Percentiles rank a stretch among this genome's conserved stretches.
Evolutionary conservation across 2,113 vertebrate genomes (phyloP).

Genomic region (Vulpes ferrilata): DNA sequence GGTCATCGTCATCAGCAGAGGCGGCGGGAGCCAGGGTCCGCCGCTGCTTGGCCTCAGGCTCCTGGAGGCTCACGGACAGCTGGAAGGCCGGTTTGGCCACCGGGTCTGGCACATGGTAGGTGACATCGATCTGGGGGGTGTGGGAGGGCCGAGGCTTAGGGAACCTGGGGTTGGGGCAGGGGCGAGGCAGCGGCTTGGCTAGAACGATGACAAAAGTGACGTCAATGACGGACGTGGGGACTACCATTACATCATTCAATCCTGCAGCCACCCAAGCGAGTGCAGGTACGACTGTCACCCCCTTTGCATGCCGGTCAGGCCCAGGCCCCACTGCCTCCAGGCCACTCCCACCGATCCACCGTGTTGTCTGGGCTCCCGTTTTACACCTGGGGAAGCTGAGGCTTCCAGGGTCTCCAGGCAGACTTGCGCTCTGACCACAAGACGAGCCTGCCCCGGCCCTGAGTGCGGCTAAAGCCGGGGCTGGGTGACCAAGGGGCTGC

Average conservation of each 20-base stretch:
- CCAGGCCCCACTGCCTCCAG: neutral
- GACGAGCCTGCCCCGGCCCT: neutral
- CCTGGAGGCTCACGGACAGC: constrained; percentile 93
- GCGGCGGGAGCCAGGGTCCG: constrained; percentile 76
- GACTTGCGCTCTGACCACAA: neutral
- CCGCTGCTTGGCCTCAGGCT: constrained; percentile 88
- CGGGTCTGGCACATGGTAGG: constrained; percentile 95
- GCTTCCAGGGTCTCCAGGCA: neutral
- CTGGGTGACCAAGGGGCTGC: accelerated
- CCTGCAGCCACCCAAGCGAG: neutral
- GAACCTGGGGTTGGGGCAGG: neutral
- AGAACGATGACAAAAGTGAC: neutral
- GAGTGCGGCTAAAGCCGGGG: neutral
- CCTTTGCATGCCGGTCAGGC: neutral
- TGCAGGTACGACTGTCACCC: neutral
- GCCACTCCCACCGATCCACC: neutral
- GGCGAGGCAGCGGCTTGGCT: too few relatives aligned
- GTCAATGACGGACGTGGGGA: neutral
- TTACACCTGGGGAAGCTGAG: neutral
- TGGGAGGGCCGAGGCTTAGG: neutral
- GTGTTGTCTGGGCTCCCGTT: neutral
- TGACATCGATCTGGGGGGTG: constrained; percentile 92
- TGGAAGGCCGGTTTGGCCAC: constrained; percentile 95
- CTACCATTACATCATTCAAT: neutral
- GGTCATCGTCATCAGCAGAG: constrained; percentile 93